Base-by-base conservation (phyloP, 2,797 vertebrate genomes). In the Xenentodon cancila region DNA sequence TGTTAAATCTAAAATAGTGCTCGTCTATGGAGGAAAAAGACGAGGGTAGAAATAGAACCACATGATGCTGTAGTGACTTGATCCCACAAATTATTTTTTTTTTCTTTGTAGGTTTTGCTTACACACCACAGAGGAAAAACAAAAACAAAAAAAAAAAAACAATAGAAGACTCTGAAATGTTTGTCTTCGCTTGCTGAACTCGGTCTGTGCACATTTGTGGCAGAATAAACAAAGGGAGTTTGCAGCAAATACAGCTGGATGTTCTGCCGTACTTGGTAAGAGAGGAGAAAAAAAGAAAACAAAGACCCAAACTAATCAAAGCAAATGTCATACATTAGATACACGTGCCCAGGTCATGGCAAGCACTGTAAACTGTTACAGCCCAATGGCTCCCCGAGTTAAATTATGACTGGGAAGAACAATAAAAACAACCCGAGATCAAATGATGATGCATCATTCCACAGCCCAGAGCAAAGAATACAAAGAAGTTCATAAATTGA, bases 341-440 rank as follows among this genome's bases (percentile, higher is more conserved):
- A 71, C 70, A 77, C 70, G 68, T 71, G 72, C 63, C 66, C 63
- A 13, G 78, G 59, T 68, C 65, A 80, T 80, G 87, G 84, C 80
- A 42, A 54, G 59, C 61, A 56, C 30, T 12, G 66, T 62, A 21
- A 75, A 64, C 73, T 73, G 87, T 79, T 76, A 71, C 84, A 79
- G 81, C 73, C 85, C 87, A 86, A 40, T 67, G 81, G 77, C 75
- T 86, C 82, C 77, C 78, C 81, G 79, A 84, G 87, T 88, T 87
- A 71, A 85, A 82, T 80, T 76, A 85, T 71, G 78, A 73, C 59
- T 49, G 5, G 77, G 64, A 57, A 59, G 46, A 83, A 71, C 67
- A 73, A 73, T 67, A 83, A 53, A 34, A 70, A 43, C 58, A 79
- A 60, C 8, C 55, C 56, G 59, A 76, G 57, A 79, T 83, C 62